Percentiles rank a stretch among this genome's conserved stretches.
phyloP scores from a whole-genome alignment of 2,888 invertebrate species.

The Chrysodeixis includens region DNA sequence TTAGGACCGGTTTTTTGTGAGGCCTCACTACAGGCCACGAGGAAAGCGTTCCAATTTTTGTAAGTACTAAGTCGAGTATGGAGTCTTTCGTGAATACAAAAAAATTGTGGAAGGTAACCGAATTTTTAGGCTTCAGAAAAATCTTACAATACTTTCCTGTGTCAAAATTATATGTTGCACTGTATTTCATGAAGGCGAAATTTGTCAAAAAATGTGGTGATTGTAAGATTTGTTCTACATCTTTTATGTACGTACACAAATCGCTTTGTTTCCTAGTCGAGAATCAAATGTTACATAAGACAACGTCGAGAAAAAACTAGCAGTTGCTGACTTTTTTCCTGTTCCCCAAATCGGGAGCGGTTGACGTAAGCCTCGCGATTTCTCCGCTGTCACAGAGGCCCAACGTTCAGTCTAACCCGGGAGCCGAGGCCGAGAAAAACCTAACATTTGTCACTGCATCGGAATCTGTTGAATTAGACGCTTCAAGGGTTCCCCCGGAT shows the following conservation, averaged over 20 bases:
- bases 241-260: not conserved
- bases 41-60: constrained; percentile 47
- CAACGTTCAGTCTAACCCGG: constrained; percentile 61
- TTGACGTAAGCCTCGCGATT: constrained; percentile 9
- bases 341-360: not conserved
- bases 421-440: constrained; percentile 76
- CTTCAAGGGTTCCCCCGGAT: constrained; percentile 72
- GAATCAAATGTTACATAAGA: not conserved
- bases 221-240: not conserved
- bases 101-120: too few relatives aligned
- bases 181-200: too few relatives aligned
- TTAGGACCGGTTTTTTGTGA: constrained; percentile 78
- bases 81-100: too few relatives aligned
- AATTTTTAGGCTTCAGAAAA: too few relatives aligned
- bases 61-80: too few relatives aligned
- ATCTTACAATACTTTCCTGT: too few relatives aligned
- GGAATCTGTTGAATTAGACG: constrained; percentile 87
- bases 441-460: constrained; percentile 88
- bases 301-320: not conserved
- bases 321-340: not conserved
- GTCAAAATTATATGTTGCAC: too few relatives aligned
- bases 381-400: constrained; percentile 49
- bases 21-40: constrained; percentile 61
- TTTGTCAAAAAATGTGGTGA: too few relatives aligned
- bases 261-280: too few relatives aligned